Conservation (phyloP, 2,797 vertebrate species). For the Crocodylus rhombifer region DNA sequence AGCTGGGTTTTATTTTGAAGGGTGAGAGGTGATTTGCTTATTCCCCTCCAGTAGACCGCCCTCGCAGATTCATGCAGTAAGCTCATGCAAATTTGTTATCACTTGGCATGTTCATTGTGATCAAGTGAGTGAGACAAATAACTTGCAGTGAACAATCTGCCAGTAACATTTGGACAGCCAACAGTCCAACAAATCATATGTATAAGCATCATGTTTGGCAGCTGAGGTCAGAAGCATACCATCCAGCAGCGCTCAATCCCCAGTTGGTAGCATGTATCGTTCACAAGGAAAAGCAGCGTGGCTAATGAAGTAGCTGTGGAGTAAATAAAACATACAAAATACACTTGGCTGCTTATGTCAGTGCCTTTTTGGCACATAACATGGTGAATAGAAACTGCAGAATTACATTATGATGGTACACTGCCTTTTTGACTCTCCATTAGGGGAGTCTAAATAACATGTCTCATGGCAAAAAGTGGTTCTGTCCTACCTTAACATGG, state of each 20-base stretch:
- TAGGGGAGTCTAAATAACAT: background rate
- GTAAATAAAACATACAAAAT: slow-evolving; percentile 48
- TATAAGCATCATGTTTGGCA: slow-evolving; percentile 9
- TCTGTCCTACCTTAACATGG: background rate
- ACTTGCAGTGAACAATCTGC: background rate
- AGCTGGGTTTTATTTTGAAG: background rate
- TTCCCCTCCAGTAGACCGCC: background rate
- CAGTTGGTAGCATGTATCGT: background rate
- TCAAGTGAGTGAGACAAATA: slow-evolving; percentile 13
- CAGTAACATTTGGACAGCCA: background rate
- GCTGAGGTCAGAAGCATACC: background rate
- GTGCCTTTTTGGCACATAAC: slow-evolving; percentile 1
- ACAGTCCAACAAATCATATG: background rate
- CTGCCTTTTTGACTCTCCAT: background rate
- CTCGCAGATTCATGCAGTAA: background rate
- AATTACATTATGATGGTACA: background rate
- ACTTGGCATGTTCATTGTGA: background rate
- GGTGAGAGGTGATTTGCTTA: rapidly evolving
- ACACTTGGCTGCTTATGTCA: background rate
- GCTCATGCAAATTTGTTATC: background rate
- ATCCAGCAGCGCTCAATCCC: background rate
- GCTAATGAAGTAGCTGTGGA: slow-evolving; percentile 36
- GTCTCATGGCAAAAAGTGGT: background rate
- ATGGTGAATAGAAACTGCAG: background rate
- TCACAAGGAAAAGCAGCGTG: slow-evolving; percentile 18